Evolutionary conservation across 2,797 vertebrate genomes (phyloP), one percentile per base, ranked within the genome.

Genomic region (Fringilla coelebs): DNA sequence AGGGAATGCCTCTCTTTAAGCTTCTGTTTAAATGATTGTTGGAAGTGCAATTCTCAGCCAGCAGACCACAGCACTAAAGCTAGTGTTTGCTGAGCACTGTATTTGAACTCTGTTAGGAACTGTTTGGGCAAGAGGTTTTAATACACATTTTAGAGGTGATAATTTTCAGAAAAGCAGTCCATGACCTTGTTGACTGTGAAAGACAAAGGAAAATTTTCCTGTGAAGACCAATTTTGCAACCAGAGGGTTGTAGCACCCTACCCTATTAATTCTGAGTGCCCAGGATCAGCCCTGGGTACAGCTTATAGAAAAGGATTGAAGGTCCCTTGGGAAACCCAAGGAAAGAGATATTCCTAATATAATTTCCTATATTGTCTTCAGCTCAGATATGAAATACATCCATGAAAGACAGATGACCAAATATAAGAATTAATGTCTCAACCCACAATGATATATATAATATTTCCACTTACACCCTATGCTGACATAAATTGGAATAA

Each of bases 401-500:
- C 31, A 38, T 60, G 46, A 78, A 6, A 87, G 71, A 31, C 7
- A 48, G 61, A 87, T 70, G 72, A 93, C 11, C 75, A 31, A 95
- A 88, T n/a, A 55, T 34, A 88, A 93, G 75, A 97, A 82, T 85
- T 76, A 91, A 94, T 65, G 22, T 77, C 89, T 79, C 55, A 58
- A 65, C 26, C 57, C 73, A 85, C 49, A 85, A 45, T 45, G 26
- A 84, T 58, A 62, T 63, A 81, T 13, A 31, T 31, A 72, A 24
- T 49, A 84, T 73, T 86, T 93, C 77, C 77, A 71, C 71, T 79
- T 79, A 15, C 13, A 77, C 48, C 40, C 73, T 72, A 26, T 62
- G 28, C 55, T 82, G 93, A 78, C 17, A 43, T 79, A 94, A 96
- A 97, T 84, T 82, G 63, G 25, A 97, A 75, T 45, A 80, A 88